phyloP scores from a whole-genome alignment of 2,113 vertebrate species.

The Promerops cafer region DNA sequence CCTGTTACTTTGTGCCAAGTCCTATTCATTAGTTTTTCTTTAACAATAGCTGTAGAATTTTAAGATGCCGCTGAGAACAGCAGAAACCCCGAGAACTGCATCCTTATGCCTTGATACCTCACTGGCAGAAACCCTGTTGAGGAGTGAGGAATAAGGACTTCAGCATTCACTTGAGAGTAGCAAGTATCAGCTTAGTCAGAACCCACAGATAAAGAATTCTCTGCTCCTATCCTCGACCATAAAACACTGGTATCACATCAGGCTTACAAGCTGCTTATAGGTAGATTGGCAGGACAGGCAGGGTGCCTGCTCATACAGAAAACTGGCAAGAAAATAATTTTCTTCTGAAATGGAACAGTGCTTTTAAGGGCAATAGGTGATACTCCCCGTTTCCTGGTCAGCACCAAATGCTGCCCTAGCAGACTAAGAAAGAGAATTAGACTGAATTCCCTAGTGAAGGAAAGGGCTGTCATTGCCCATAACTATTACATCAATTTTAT shows the following conservation, averaged over 20 bases:
- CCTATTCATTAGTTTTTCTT: neutral
- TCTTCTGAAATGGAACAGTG: neutral
- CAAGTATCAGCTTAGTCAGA: neutral
- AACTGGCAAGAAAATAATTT: neutral
- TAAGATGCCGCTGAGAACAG: neutral
- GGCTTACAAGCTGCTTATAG: neutral
- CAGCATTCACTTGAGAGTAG: neutral
- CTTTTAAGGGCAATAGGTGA: neutral
- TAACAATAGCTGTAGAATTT: conserved; percentile 12
- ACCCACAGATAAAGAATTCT: neutral
- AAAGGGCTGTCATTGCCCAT: neutral
- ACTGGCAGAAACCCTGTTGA: neutral
- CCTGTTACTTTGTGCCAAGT: neutral
- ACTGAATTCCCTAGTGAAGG: neutral
- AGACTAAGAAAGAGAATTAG: neutral
- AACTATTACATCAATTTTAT: neutral
- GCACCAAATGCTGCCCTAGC: neutral
- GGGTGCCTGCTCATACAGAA: neutral
- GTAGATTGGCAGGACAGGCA: neutral
- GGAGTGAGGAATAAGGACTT: neutral
- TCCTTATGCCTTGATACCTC: neutral
- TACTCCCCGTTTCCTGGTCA: neutral
- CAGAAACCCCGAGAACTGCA: neutral
- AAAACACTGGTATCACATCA: neutral
- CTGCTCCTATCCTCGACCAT: neutral